Evolutionary conservation across 92 coral and sea anemone genomes (phyloP).

Genomic region (Siderastrea siderea): DNA sequence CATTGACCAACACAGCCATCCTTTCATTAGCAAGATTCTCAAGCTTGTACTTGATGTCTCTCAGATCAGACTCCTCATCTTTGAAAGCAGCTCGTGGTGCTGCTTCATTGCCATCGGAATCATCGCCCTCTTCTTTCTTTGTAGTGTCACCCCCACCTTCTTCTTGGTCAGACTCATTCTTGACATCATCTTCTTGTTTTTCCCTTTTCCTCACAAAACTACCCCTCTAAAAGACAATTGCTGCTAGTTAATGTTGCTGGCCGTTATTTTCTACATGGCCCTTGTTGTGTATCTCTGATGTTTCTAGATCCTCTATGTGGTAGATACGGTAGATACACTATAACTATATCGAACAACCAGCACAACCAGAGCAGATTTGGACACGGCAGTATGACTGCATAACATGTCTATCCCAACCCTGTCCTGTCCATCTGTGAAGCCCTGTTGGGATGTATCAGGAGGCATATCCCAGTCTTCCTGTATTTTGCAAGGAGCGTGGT

Average conservation of each 20-base stretch:
- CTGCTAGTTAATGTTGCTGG: too few species aligned
- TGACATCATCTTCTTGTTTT: background rate
- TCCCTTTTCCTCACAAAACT: too few species aligned
- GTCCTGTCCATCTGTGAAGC: background rate
- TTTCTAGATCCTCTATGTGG: too few species aligned
- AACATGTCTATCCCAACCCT: background rate
- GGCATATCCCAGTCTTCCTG: background rate
- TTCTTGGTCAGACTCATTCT: background rate
- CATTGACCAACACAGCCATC: constrained; percentile 3
- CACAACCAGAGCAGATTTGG: too few species aligned
- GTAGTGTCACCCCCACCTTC: background rate
- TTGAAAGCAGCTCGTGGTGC: background rate
- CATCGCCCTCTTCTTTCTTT: background rate
- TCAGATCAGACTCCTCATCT: background rate
- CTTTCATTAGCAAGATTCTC: background rate
- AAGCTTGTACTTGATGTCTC: background rate
- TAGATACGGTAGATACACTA: too few species aligned
- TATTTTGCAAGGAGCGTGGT: background rate
- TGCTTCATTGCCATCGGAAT: too few species aligned
- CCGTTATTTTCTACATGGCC: too few species aligned
- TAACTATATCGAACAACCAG: too few species aligned
- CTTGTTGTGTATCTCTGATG: too few species aligned
- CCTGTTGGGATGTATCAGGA: background rate
- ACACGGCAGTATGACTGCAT: too few species aligned
- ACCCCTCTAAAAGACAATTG: too few species aligned